Evolutionary conservation across 1,140 invertebrate genomes (phyloP).

Genomic region (Fopius arisanus): DNA sequence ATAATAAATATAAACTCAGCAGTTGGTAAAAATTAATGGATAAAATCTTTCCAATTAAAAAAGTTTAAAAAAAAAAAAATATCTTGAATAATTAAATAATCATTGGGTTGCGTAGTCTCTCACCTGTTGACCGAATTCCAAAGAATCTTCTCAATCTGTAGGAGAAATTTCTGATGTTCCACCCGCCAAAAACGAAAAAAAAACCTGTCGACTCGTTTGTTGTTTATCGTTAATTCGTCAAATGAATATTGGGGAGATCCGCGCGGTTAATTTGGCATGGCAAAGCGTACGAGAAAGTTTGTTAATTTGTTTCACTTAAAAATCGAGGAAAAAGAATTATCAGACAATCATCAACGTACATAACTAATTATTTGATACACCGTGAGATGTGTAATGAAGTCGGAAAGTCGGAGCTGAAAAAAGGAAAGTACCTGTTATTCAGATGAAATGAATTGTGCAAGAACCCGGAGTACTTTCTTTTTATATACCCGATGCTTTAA

Average conservation of each 20-base stretch:
- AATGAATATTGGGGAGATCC: too few species aligned
- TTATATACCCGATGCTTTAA: not conserved
- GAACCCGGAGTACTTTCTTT: not conserved
- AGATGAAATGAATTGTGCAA: not conserved
- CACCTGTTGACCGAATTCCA: too few species aligned
- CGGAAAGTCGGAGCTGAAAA: not conserved
- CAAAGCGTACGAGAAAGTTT: not conserved
- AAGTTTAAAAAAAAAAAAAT: too few species aligned
- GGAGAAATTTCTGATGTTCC: not conserved
- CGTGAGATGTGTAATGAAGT: not conserved
- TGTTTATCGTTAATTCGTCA: not conserved
- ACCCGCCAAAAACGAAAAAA: too few species aligned
- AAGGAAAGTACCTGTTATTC: slow-evolving; percentile 1
- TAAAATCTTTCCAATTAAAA: too few species aligned
- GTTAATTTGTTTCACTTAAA: not conserved
- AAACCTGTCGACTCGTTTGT: not conserved
- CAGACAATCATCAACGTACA: not conserved
- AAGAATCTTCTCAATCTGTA: too few species aligned
- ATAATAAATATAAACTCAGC: too few species aligned
- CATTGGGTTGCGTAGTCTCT: too few species aligned
- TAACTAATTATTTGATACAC: not conserved
- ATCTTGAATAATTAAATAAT: too few species aligned
- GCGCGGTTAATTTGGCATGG: too few species aligned
- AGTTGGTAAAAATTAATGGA: too few species aligned
- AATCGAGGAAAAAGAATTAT: not conserved